These are phyloP conservation scores for Oophaga sylvatica DNA, from an alignment of 2,797 vertebrate species.

Conservation along the genomic window DNA sequence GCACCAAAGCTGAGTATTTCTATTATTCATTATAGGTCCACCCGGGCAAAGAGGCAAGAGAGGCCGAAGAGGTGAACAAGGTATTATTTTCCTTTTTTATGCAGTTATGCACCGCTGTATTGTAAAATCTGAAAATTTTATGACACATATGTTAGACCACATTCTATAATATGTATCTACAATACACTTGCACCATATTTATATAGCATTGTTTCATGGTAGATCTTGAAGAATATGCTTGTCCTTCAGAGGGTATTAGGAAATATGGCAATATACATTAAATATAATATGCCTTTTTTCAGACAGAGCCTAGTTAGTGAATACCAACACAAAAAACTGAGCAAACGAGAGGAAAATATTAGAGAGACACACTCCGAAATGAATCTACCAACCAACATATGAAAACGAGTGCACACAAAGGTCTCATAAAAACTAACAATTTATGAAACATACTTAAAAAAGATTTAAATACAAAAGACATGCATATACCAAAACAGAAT, in stretches of 20 bases:
- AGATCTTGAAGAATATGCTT: not conserved
- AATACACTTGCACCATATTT: too few relatives aligned
- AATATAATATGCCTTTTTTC: too few relatives aligned
- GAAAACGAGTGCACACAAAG: too few relatives aligned
- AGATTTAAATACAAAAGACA: too few relatives aligned
- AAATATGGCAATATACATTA: not conserved
- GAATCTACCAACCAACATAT: too few relatives aligned
- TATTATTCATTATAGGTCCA: conserved; percentile 81
- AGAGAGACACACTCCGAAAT: too few relatives aligned
- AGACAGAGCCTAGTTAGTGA: too few relatives aligned
- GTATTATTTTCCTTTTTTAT: conserved; percentile 74
- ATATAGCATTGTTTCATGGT: not conserved
- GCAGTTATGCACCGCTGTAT: not conserved
- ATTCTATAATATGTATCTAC: not conserved
- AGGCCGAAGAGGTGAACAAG: conserved; percentile 93
- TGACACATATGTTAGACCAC: not conserved
- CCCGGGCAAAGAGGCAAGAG: conserved; percentile 96
- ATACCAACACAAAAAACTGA: too few relatives aligned
- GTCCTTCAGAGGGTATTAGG: not conserved
- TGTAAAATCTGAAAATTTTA: not conserved
- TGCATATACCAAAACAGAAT: too few relatives aligned
- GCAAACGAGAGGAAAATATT: too few relatives aligned
- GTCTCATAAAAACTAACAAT: too few relatives aligned
- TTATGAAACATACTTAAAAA: too few relatives aligned
- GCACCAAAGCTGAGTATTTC: conserved; percentile 43